Percentiles rank a stretch among this genome's conserved stretches.
These are phyloP conservation scores for Corydoras sp. DNA, from an alignment of 2,113 vertebrate genomes.

Conservation along the genomic window DNA sequence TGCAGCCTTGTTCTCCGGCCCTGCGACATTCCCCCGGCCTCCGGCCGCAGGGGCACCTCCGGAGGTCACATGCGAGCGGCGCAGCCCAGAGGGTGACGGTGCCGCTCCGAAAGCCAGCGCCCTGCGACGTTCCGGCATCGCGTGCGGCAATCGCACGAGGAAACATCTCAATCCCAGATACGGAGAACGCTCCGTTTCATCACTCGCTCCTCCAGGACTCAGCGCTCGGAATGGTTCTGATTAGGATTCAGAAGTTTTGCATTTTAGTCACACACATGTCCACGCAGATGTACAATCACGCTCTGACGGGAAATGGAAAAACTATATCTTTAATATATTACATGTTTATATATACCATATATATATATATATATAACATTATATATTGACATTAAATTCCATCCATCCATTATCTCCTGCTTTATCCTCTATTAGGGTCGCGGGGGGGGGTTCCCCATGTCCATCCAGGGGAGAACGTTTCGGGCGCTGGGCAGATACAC, in stretches of 20 bases:
- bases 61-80: constrained; percentile 19
- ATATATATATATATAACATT: not conserved
- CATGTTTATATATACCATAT: not conserved
- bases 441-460: too few relatives aligned
- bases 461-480: too few relatives aligned
- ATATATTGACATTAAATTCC: too few relatives aligned
- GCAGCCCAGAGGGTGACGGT: not conserved
- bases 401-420: too few relatives aligned
- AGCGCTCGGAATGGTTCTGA: not conserved
- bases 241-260: constrained; percentile 7
- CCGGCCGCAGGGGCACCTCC: constrained; percentile 9
- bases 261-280: constrained; percentile 20
- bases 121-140: not conserved
- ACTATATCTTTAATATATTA: too few relatives aligned
- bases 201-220: not conserved
- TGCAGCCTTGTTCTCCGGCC: constrained; percentile 13
- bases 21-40: constrained; percentile 20
- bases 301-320: too few relatives aligned
- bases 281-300: not conserved
- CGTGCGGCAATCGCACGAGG: not conserved
- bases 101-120: not conserved
- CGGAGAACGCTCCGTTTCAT: not conserved
- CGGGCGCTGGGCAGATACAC: too few relatives aligned
- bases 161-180: constrained; percentile 11
- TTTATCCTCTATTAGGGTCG: too few relatives aligned